Evolutionary conservation across 2,797 vertebrate species (phyloP).

Genomic region (Percopsis omiscomaycus): DNA sequence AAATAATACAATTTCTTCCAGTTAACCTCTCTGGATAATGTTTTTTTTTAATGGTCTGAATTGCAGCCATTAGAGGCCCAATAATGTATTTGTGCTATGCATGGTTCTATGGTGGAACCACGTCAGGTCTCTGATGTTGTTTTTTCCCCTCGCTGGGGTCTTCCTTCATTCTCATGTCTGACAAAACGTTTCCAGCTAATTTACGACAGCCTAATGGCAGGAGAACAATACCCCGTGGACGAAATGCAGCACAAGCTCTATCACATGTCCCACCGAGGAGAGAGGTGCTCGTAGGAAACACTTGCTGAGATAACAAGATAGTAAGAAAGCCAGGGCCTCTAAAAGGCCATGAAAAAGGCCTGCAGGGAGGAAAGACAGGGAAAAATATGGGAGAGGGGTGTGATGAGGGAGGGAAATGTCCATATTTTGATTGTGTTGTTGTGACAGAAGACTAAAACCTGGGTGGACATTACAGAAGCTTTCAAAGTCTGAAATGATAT

Average conservation of each 20-base stretch:
- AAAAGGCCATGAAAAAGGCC: slow-evolving; percentile 54
- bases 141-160: slow-evolving; percentile 29
- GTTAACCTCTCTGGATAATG: slow-evolving; percentile 49
- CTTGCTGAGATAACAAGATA: slow-evolving; percentile 83
- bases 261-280: slow-evolving; percentile 64
- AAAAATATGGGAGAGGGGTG: neutral
- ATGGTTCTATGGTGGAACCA: slow-evolving; percentile 56
- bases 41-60: slow-evolving; percentile 51
- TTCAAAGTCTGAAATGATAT: too few relatives aligned
- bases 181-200: slow-evolving; percentile 79
- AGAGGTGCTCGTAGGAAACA: slow-evolving; percentile 74
- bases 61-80: slow-evolving; percentile 52
- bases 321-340: slow-evolving; percentile 65
- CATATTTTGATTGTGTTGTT: slow-evolving; percentile 5
- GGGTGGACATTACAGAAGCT: too few relatives aligned
- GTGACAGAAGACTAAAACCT: slow-evolving; percentile 3
- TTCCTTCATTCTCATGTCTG: slow-evolving; percentile 53
- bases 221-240: slow-evolving; percentile 75
- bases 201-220: slow-evolving; percentile 62
- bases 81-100: slow-evolving; percentile 62
- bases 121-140: slow-evolving; percentile 54
- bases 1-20: slow-evolving; percentile 47
- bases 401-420: neutral
- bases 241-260: slow-evolving; percentile 53
- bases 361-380: slow-evolving; percentile 16